Evolutionary conservation across 1,140 invertebrate genomes (phyloP).

Genomic region (Kradibia gibbosae): DNA sequence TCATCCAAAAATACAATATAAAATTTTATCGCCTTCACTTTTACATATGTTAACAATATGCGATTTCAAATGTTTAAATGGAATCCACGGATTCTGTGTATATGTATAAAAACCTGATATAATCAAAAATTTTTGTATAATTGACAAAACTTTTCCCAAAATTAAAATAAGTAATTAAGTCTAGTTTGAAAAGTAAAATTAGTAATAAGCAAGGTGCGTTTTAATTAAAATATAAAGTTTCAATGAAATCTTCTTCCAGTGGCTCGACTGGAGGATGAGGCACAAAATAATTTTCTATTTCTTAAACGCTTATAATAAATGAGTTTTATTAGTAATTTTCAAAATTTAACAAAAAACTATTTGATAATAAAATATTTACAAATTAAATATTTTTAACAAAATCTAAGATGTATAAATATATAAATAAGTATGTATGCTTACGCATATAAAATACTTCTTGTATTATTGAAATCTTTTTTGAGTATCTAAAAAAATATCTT

Average conservation of each 20-base stretch:
- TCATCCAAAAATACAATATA: too few species aligned
- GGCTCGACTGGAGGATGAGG: background rate
- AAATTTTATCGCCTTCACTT: too few species aligned
- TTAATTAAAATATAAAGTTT: slow-evolving; percentile 21
- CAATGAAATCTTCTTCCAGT: background rate
- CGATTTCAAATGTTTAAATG: too few species aligned
- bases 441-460: too few species aligned
- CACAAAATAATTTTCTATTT: background rate
- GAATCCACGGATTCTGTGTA: too few species aligned
- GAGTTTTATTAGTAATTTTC: background rate
- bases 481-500: too few species aligned
- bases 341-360: background rate
- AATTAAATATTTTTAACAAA: background rate
- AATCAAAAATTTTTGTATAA: too few species aligned
- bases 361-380: too few species aligned
- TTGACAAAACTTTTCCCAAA: background rate
- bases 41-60: too few species aligned
- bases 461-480: too few species aligned
- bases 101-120: too few species aligned
- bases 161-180: slow-evolving; percentile 12
- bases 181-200: slow-evolving; percentile 2
- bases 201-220: slow-evolving; percentile 21
- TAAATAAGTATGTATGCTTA: background rate
- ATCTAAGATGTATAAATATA: background rate
- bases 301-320: background rate